Conservation (phyloP, 2,113 vertebrate genomes). For the Chloebia gouldiae region DNA sequence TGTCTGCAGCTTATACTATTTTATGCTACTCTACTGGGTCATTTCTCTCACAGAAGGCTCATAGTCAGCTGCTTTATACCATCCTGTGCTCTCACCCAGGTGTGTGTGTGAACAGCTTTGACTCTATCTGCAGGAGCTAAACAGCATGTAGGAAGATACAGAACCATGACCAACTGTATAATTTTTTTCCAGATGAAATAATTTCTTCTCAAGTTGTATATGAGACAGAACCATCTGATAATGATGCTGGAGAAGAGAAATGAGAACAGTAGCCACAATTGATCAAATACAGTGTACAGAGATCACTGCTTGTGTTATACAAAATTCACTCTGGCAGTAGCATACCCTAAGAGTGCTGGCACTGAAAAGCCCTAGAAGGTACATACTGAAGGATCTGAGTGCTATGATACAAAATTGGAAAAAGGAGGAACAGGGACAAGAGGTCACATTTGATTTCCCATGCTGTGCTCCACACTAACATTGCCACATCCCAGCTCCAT, state of each 20-base stretch:
- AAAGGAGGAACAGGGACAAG: not conserved
- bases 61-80: not conserved
- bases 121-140: not conserved
- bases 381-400: not conserved
- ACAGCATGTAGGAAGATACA: not conserved
- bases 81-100: not conserved
- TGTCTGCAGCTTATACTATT: not conserved
- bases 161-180: not conserved
- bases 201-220: not conserved
- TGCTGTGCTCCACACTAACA: not conserved
- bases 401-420: not conserved
- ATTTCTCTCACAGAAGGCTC: not conserved
- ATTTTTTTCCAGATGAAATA: not conserved
- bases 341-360: not conserved
- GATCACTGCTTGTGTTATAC: not conserved
- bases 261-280: not conserved
- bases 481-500: not conserved
- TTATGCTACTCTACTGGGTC: not conserved
- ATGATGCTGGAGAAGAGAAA: not conserved
- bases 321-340: not conserved
- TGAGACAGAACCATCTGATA: not conserved
- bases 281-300: not conserved
- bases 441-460: not conserved
- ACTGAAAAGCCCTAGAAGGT: not conserved
- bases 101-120: not conserved